Evolutionary conservation across 2,113 vertebrate genomes (phyloP).

Genomic region (Enhydra lutris): DNA sequence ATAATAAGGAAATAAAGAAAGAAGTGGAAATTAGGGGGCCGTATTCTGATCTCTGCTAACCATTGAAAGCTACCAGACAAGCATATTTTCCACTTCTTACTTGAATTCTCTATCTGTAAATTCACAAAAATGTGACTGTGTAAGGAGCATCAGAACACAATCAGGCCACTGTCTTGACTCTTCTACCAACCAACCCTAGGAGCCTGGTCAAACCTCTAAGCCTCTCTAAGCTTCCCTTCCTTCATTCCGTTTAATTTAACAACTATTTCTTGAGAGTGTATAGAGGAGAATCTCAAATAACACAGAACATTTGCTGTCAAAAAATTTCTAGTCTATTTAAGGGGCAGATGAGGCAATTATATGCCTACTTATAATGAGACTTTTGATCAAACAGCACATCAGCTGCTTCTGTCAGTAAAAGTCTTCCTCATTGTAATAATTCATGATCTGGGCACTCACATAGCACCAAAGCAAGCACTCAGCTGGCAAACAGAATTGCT

Average conservation of each 20-base stretch:
- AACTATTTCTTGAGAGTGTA: neutral
- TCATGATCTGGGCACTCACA: neutral
- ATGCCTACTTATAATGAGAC: neutral
- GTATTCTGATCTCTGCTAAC: neutral
- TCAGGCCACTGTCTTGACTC: neutral
- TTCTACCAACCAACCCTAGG: fast-evolving
- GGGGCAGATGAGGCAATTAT: neutral
- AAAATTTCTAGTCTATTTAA: neutral
- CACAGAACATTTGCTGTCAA: neutral
- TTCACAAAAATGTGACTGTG: too few species aligned
- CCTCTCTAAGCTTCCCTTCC: neutral
- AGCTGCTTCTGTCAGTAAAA: neutral
- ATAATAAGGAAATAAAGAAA: neutral
- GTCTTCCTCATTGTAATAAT: neutral
- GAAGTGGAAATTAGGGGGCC: neutral
- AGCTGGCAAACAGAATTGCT: neutral
- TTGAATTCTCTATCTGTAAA: neutral
- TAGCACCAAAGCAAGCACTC: neutral
- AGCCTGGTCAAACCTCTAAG: neutral
- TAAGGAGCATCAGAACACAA: neutral
- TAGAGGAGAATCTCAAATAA: neutral
- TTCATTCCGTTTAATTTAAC: neutral
- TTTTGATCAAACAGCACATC: neutral
- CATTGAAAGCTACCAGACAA: neutral
- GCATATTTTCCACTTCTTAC: neutral